A percentile compares a stretch with the other conserved stretches of the same genome.
phyloP scores from a whole-genome alignment of 2,888 invertebrate species.

The Pammene fasciana region DNA sequence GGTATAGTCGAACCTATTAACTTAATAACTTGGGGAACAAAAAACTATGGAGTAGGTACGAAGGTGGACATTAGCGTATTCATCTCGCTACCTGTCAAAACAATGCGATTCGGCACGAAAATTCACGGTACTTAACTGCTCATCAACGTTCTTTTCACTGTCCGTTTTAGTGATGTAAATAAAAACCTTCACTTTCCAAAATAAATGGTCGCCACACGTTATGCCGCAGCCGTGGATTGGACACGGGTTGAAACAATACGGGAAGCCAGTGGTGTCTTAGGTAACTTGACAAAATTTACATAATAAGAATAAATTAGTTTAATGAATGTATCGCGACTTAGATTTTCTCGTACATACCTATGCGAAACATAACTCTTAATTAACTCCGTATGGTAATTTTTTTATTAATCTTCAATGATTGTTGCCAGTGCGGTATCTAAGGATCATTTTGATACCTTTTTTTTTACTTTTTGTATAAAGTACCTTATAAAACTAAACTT shows the following conservation, averaged over 20 bases:
- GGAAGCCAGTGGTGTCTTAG: slow-evolving; percentile 50
- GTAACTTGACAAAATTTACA: slow-evolving; percentile 51
- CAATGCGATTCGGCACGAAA: slow-evolving; percentile 55
- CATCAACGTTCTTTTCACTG: slow-evolving; percentile 56
- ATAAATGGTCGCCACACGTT: slow-evolving; percentile 60
- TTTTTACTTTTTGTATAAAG: neutral
- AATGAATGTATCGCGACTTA: neutral
- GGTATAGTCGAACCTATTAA: slow-evolving; percentile 16
- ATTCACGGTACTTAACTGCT: slow-evolving; percentile 59
- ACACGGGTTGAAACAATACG: slow-evolving; percentile 48
- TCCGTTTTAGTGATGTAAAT: slow-evolving; percentile 70
- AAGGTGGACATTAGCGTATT: slow-evolving; percentile 18
- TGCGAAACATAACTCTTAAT: neutral
- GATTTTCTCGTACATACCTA: neutral
- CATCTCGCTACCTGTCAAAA: slow-evolving; percentile 44
- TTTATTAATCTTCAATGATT: too few relatives aligned
- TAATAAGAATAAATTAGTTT: slow-evolving; percentile 45
- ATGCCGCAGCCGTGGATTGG: slow-evolving; percentile 61
- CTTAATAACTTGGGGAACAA: slow-evolving; percentile 34
- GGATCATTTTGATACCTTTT: neutral
- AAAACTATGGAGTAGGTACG: slow-evolving; percentile 15
- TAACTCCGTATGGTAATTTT: neutral
- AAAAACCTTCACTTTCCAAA: slow-evolving; percentile 80
- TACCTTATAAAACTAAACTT: neutral
- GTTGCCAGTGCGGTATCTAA: too few relatives aligned